These are phyloP conservation scores for Synanthedon andrenaeformis DNA, from an alignment of 2,888 invertebrate species.

Conservation along the genomic window DNA sequence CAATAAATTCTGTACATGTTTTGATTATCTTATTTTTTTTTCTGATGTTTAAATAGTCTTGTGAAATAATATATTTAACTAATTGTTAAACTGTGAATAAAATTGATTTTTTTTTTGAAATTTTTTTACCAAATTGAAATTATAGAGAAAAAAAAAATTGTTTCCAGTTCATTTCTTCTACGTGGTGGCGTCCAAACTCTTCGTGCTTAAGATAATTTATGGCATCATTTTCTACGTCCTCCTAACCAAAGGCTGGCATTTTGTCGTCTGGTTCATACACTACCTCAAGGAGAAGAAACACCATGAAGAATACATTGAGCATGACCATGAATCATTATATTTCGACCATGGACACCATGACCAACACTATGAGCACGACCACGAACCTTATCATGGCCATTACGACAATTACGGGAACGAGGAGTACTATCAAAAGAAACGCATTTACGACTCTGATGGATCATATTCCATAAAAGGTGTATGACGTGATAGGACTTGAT, in stretches of 20 bases:
- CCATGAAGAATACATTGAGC: slow-evolving; percentile 31
- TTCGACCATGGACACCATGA: slow-evolving; percentile 6
- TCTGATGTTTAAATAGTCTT: too few species aligned
- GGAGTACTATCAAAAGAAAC: slow-evolving; percentile 15
- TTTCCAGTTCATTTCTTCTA: slow-evolving; percentile 56
- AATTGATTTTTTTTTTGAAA: background rate
- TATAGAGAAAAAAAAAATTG: slow-evolving; percentile 17
- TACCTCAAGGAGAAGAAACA: slow-evolving; percentile 45
- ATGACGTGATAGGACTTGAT: too few species aligned
- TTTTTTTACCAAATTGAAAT: background rate
- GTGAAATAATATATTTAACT: too few species aligned
- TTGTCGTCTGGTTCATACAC: slow-evolving; percentile 49
- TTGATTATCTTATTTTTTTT: too few species aligned
- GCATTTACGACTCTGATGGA: slow-evolving; percentile 50
- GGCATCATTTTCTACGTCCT: slow-evolving; percentile 46
- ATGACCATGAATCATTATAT: slow-evolving; percentile 13
- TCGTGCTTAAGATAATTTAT: slow-evolving; percentile 49
- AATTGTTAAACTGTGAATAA: too few species aligned
- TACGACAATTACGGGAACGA: background rate
- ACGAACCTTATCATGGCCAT: slow-evolving; percentile 9
- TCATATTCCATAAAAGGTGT: slow-evolving; percentile 41
- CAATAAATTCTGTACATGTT: too few species aligned
- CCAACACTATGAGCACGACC: slow-evolving; percentile 11
- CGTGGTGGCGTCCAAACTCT: slow-evolving; percentile 48
- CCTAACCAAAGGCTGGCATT: slow-evolving; percentile 46